phyloP scores from a whole-genome alignment of 2,797 vertebrate genomes.

The Pterois miles region DNA sequence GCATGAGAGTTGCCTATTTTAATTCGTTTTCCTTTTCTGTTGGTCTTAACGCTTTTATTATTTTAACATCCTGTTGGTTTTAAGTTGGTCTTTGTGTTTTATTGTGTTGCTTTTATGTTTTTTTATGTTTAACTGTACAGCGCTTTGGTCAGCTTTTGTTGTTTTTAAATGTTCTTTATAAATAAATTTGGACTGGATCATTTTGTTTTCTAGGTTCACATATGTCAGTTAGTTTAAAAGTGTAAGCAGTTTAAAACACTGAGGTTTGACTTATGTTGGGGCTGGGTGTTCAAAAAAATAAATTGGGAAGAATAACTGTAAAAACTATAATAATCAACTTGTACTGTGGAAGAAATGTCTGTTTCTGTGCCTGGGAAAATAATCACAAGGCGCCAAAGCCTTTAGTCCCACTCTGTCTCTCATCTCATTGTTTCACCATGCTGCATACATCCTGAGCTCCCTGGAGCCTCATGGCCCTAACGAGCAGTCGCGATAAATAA shows the following conservation, averaged over 20 bases:
- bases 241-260: not conserved
- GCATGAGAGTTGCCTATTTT: too few relatives aligned
- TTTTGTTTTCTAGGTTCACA: too few relatives aligned
- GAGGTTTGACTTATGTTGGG: not conserved
- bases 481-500: slow-evolving; percentile 61
- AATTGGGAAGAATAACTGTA: slow-evolving; percentile 13
- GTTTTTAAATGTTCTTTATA: too few relatives aligned
- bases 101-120: too few relatives aligned
- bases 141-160: too few relatives aligned
- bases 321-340: slow-evolving; percentile 27
- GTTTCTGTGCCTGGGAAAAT: slow-evolving; percentile 39
- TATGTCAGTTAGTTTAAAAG: not conserved
- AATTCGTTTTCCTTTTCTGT: too few relatives aligned
- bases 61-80: too few relatives aligned
- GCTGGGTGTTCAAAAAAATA: not conserved
- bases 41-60: too few relatives aligned
- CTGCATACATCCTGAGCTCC: slow-evolving; percentile 29
- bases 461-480: slow-evolving; percentile 58
- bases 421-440: slow-evolving; percentile 31
- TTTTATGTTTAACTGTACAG: too few relatives aligned
- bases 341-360: slow-evolving; percentile 1
- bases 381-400: not conserved
- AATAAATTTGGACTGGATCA: too few relatives aligned
- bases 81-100: too few relatives aligned
- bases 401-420: slow-evolving; percentile 22